These are phyloP conservation scores for Timema cristinae DNA, from an alignment of 2,888 invertebrate genomes.

Conservation along the genomic window DNA sequence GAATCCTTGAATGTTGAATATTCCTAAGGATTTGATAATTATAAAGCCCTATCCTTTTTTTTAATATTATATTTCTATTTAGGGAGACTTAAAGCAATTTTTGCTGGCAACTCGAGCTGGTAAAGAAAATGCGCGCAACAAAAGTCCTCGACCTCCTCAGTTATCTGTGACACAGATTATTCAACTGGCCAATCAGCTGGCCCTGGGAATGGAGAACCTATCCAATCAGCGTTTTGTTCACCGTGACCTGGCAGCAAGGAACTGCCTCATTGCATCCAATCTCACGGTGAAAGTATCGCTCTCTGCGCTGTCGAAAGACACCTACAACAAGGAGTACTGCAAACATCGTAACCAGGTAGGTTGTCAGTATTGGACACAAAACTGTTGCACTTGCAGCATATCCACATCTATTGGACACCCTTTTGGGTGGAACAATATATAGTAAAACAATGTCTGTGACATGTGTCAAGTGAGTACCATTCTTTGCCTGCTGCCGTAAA, in stretches of 20 bases:
- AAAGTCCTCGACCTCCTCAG: slow-evolving; percentile 53
- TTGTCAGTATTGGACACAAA: neutral
- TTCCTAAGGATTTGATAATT: too few species aligned
- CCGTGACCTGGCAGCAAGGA: slow-evolving; percentile 86
- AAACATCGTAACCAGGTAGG: slow-evolving; percentile 72
- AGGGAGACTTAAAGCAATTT: slow-evolving; percentile 92
- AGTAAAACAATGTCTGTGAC: too few species aligned
- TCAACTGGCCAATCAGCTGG: slow-evolving; percentile 69
- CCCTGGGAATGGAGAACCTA: slow-evolving; percentile 75
- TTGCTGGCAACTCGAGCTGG: slow-evolving; percentile 57
- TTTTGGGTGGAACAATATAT: too few species aligned
- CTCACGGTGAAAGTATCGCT: slow-evolving; percentile 79
- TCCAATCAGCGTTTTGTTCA: slow-evolving; percentile 76
- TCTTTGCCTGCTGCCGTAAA: too few species aligned
- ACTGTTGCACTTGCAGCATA: too few species aligned
- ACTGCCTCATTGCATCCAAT: slow-evolving; percentile 81
- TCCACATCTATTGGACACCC: too few species aligned
- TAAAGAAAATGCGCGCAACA: slow-evolving; percentile 36
- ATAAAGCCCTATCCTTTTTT: slow-evolving; percentile 26
- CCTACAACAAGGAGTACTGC: slow-evolving; percentile 86
- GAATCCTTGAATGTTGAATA: too few species aligned
- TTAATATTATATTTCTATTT: slow-evolving; percentile 27
- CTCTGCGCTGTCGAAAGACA: slow-evolving; percentile 75
- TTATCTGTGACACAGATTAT: slow-evolving; percentile 64
- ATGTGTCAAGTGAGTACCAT: too few species aligned